Evolutionary conservation across 1,140 invertebrate genomes (phyloP), one percentile per base, ranked within the genome.

Genomic region (Zaprionus camerounensis): DNA sequence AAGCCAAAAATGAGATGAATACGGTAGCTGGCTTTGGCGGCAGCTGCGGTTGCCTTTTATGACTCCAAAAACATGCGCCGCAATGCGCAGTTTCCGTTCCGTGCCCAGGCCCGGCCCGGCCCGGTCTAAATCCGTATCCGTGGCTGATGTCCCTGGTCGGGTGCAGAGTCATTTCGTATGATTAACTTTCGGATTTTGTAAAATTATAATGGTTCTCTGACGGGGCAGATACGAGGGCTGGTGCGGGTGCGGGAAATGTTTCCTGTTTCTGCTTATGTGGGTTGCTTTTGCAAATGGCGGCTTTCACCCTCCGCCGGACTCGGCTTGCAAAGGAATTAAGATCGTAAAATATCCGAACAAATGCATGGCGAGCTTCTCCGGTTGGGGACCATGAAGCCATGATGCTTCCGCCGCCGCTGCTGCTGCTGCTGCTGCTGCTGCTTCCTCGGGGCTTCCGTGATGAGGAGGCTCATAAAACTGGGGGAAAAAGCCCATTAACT

Each of bases 141-240:
- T 44, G 41, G 36, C 17, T 58, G 28, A 12, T 26, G 26, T 49
- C 41, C 34, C 65, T 57, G 53, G 44, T 56, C 56, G 51, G 28
- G 78, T 59, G 53, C 38, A 69, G 70, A 69, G 70, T 41, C 55
- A 76, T 84, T 90, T 81, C 66, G 79, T 90, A 76, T 82, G 85
- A 90, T 88, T 88, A 90, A 85, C 85, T 88, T 88, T 88, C 62
- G 85, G 81, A 90, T 88, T 88, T 88, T 90, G 78, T 90, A 81
- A 85, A 90, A 88, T 90, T 79, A 80, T 81, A 88, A 88, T 90
- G 81, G 81, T 17, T 74, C 53, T 67, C 62, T 53, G 51, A 59
- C n/a, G 58, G n/a, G 15, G 44, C 12, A 26, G 55, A 20, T 34
- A 59, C n/a, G 31, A 57, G 41, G 67, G 64, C 56, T 71, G 58